phyloP scores from a whole-genome alignment of 2,797 vertebrate genomes.

The Chrysocyon brachyurus region DNA sequence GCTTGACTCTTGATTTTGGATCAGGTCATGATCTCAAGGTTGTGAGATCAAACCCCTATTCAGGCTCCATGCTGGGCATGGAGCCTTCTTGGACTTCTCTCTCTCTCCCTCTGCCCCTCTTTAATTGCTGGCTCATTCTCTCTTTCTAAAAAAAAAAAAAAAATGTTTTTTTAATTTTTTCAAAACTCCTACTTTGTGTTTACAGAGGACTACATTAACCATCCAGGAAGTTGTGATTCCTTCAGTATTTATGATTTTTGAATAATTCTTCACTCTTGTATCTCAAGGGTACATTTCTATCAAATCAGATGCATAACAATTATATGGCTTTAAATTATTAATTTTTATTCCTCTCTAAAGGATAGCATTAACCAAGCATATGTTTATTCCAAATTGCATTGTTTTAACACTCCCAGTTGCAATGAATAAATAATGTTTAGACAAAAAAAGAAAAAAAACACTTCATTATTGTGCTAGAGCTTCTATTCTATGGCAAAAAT shows the following conservation, averaged over 20 bases:
- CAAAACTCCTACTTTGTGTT: not conserved
- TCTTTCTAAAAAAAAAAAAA: not conserved
- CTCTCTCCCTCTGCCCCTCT: not conserved
- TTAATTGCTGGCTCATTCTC: not conserved
- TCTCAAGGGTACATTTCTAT: conserved; percentile 18
- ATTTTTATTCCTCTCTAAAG: conserved; percentile 61
- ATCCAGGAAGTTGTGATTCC: conserved; percentile 20
- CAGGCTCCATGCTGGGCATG: not conserved
- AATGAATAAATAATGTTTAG: conserved; percentile 68
- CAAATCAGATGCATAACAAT: conserved; percentile 72
- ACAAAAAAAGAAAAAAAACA: conserved; percentile 26
- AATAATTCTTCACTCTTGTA: conserved; percentile 64
- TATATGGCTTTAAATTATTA: conserved; percentile 60
- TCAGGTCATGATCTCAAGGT: not conserved
- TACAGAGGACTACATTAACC: not conserved
- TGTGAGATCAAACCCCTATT: not conserved
- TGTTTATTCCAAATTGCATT: conserved; percentile 61
- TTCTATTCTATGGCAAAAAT: conserved; percentile 38
- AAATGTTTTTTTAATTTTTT: not conserved
- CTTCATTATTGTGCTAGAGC: not conserved
- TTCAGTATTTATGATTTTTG: not conserved
- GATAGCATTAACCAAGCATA: conserved; percentile 55
- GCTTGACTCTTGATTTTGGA: not conserved
- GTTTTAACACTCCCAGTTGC: conserved; percentile 66
- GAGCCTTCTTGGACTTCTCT: not conserved